Evolutionary conservation across 2,113 vertebrate species (phyloP), one percentile per base, ranked within the genome.

Genomic region (Aspiorhynchus laticeps): DNA sequence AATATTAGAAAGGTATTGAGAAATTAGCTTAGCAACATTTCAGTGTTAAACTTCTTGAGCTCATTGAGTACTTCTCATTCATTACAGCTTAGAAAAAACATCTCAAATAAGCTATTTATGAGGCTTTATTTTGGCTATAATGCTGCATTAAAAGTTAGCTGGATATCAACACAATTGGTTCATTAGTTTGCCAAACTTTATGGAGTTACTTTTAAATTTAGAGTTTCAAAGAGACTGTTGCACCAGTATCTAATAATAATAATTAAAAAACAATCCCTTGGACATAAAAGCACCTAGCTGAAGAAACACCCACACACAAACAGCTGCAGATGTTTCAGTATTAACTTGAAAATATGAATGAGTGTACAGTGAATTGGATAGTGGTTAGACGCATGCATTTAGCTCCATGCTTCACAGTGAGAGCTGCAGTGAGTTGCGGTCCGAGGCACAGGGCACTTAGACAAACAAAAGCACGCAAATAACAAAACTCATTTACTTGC

Each of bases 401-500:
- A 76, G 41, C 41, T 26, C 12, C 14, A 48, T 46, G 41, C 15
- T 81, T 81, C 36, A 65, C 56, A 63, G 33, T n/a, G 77, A 53
- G 51, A 56, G 51, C 21, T 61, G 33, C 21, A 7, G 31, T 65
- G 36, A 17, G n/a, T 31, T 81, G 59, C 3, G n/a, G 41, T 67
- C 36, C 0, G 80, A 81, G n/a, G 79, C 79, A 65, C 21, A 63
- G 36, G 7, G 79, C 56, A 75, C 73, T 75, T 75, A 46, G 11
- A 46, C 11, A 76, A 76, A 63, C 51, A 3, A 61, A 76, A 38
- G 83, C 38, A 43, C 33, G 33, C 41, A 76, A 76, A 76, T 76
- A 21, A 69, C 77, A 73, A 86, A 86, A 67, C 67, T 86, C 65
- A 86, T 86, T 86, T 74, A 73, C 48, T 81, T 46, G 67, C 85